Base-by-base conservation (phyloP, 2,797 vertebrate genomes). In the Sebastes kiyomatsui region DNA sequence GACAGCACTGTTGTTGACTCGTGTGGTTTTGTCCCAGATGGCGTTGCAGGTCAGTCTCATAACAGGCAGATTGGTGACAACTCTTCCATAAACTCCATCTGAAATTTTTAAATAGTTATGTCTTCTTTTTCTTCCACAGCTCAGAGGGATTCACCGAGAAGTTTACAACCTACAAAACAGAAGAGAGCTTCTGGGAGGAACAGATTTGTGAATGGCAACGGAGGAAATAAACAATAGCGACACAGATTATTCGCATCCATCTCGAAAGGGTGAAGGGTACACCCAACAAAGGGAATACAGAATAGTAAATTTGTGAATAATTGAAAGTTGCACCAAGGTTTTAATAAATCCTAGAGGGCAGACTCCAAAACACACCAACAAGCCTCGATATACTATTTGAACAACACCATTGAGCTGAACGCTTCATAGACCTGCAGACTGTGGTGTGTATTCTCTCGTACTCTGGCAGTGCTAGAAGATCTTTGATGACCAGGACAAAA, bases 91-190 rank as follows among this genome's bases (percentile, higher is more conserved):
- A 61, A 60, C 23, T 38, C 33, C 4, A 38, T 33, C 7, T 10
- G 18, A 20, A 55, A 73, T 81, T 2, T 81, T 84, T n/a, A 75
- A 46, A 54, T 22, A 8, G 16, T 83, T 14, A 7, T 67, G 46
- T 81, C 6, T 79, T 66, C 5, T 79, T 66, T 77, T 65, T 64
- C 55, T 16, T 58, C 13, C 14, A 27, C n/a, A 95, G 92, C 69
- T 82, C 88, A 90, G 58, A 88, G 5, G 10, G 72, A 84, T 62
- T 80, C 84, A 5, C 58, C 22, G 23, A 84, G 54, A 75, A 61
- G 25, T 78, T 58, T 62, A 67, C 83, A 80, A 13, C 62, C 79
- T n/a, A 67, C 94, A 33, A 96, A 96, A 81, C 93, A 71, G 42
- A 94, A 78, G 77, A 90, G 52, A 87, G 30, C 61, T 64, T 35